Evolutionary conservation across 2,113 vertebrate species (phyloP).

Genomic region (Leptodactylus fuscus): DNA sequence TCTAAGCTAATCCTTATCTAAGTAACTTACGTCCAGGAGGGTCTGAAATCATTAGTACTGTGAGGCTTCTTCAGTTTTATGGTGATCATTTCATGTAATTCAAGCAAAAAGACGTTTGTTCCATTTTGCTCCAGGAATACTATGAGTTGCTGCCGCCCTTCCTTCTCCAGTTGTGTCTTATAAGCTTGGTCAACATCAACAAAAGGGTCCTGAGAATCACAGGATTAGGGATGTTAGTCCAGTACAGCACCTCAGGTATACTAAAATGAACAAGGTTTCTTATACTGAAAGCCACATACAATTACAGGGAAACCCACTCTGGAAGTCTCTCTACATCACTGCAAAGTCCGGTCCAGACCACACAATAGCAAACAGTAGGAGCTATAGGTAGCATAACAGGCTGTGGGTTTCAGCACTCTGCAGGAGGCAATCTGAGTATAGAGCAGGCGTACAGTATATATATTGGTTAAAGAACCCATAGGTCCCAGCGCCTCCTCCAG

Average conservation of each 20-base stretch:
- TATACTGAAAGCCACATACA: too few species aligned
- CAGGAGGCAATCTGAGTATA: too few species aligned
- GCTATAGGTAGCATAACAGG: too few species aligned
- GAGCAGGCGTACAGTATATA: too few species aligned
- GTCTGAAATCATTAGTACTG: slow-evolving; percentile 71
- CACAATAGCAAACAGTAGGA: too few species aligned
- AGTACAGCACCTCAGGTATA: neutral
- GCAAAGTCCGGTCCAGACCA: too few species aligned
- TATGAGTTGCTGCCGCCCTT: slow-evolving; percentile 72
- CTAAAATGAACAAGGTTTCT: neutral
- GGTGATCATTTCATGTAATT: slow-evolving; percentile 90
- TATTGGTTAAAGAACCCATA: too few species aligned
- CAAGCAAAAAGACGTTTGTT: slow-evolving; percentile 83
- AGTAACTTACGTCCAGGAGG: slow-evolving; percentile 81
- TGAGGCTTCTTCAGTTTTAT: slow-evolving; percentile 75
- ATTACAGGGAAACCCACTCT: too few species aligned
- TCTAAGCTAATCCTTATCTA: too few species aligned
- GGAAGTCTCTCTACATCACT: too few species aligned
- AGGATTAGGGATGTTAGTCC: neutral
- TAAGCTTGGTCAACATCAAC: slow-evolving; percentile 74
- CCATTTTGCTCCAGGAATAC: slow-evolving; percentile 78
- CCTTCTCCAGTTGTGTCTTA: slow-evolving; percentile 70
- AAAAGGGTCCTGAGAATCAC: slow-evolving; percentile 85
- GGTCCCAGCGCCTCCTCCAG: too few species aligned
- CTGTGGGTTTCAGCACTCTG: too few species aligned